phyloP scores from a whole-genome alignment of 37 sponge, comb jelly and placozoan genomes.

The Halisarca cf. caerulea region DNA sequence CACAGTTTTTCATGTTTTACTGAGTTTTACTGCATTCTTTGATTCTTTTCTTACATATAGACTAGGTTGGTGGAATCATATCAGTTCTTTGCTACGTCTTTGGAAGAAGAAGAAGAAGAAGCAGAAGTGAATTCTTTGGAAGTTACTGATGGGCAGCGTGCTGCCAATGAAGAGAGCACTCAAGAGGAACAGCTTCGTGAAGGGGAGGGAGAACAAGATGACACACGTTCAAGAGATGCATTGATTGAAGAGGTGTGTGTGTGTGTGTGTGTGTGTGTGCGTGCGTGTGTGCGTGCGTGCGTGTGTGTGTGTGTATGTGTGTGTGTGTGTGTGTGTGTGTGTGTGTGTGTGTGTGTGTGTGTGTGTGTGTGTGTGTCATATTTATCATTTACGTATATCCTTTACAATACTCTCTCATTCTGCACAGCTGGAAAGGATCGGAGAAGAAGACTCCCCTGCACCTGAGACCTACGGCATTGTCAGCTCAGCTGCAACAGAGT shows the following conservation, averaged over 20 bases:
- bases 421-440: no score
- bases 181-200: background rate
- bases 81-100: slow-evolving; percentile 6
- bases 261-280: slow-evolving; percentile 29
- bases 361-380: slow-evolving; percentile 9
- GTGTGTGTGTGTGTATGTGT: slow-evolving; percentile 25
- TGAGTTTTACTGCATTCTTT: background rate
- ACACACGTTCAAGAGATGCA: slow-evolving; percentile 28
- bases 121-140: background rate
- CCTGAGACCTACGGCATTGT: no score
- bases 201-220: slow-evolving; percentile 13
- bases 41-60: background rate
- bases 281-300: slow-evolving; percentile 23
- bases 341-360: background rate
- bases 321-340: slow-evolving; percentile 19
- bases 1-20: background rate
- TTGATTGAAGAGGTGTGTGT: slow-evolving; percentile 28
- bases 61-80: background rate
- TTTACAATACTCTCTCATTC: no score
- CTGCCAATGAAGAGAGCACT: background rate
- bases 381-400: background rate
- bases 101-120: background rate
- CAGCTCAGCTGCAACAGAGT: no score
- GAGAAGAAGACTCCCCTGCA: no score
- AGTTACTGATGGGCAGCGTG: background rate